A percentile compares a stretch with the other conserved stretches of the same genome.
These are phyloP conservation scores for Burhinus bistriatus DNA, from an alignment of 2,113 vertebrate species.

Conservation along the genomic window DNA sequence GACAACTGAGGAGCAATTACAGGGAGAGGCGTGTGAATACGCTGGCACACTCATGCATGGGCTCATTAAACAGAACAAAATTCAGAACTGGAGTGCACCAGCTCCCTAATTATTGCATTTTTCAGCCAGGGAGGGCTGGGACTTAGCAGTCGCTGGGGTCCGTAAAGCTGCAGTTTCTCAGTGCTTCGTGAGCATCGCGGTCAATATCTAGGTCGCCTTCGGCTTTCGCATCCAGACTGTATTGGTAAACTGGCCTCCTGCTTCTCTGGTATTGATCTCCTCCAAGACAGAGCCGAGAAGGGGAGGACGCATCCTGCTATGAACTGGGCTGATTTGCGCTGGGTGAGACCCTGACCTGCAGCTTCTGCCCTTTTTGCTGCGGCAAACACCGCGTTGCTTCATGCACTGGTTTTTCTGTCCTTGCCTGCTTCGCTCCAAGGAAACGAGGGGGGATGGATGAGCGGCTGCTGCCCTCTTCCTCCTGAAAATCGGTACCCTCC, in stretches of 20 bases:
- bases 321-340: neutral
- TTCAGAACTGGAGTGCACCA: neutral
- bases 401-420: rapidly evolving
- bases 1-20: neutral
- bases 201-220: neutral
- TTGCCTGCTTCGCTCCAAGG: neutral
- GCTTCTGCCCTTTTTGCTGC: neutral
- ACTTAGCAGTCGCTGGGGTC: neutral
- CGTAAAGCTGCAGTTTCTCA: neutral
- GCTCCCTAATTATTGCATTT: neutral
- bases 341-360: neutral
- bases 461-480: neutral
- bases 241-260: neutral
- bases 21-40: neutral
- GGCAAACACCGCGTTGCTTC: neutral
- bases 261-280: neutral
- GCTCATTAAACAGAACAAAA: neutral
- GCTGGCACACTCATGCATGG: rapidly evolving
- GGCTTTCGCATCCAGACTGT: neutral
- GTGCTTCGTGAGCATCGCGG: neutral
- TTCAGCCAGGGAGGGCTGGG: neutral
- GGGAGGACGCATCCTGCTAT: neutral
- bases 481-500: neutral
- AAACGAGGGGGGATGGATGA: neutral
- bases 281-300: neutral